These are phyloP conservation scores for Crotophaga sulcirostris DNA, from an alignment of 2,113 vertebrate species.

Conservation along the genomic window DNA sequence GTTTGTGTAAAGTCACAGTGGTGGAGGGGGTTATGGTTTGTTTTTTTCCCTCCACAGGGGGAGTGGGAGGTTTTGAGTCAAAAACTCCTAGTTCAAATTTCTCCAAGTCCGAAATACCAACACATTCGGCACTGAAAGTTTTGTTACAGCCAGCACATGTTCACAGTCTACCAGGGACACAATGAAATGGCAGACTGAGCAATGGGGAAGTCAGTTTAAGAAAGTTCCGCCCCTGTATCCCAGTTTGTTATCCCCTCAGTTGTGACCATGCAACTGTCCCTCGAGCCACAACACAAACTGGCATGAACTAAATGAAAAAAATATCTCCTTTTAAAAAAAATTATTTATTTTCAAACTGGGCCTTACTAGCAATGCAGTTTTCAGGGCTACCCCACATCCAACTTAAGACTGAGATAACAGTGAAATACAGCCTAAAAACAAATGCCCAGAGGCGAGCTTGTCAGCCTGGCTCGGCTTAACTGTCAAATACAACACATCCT, in stretches of 20 bases:
- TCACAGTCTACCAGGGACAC: not conserved
- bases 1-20: not conserved
- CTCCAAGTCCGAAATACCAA: not conserved
- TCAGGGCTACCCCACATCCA: not conserved
- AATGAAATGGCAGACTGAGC: not conserved
- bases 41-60: not conserved
- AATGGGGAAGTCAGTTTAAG: not conserved
- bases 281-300: not conserved
- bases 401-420: not conserved
- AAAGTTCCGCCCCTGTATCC: not conserved
- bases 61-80: not conserved
- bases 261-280: not conserved
- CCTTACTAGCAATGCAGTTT: not conserved
- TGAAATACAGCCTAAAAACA: not conserved
- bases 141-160: not conserved
- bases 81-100: not conserved
- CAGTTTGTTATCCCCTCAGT: not conserved
- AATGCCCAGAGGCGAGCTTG: not conserved
- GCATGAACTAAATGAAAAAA: not conserved
- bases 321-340: not conserved
- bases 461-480: not conserved
- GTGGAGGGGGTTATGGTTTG: rapidly evolving
- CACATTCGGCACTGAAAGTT: not conserved
- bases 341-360: not conserved
- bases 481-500: not conserved